Conservation (phyloP, 2,113 vertebrate genomes). For the Thunnus maccoyii region DNA sequence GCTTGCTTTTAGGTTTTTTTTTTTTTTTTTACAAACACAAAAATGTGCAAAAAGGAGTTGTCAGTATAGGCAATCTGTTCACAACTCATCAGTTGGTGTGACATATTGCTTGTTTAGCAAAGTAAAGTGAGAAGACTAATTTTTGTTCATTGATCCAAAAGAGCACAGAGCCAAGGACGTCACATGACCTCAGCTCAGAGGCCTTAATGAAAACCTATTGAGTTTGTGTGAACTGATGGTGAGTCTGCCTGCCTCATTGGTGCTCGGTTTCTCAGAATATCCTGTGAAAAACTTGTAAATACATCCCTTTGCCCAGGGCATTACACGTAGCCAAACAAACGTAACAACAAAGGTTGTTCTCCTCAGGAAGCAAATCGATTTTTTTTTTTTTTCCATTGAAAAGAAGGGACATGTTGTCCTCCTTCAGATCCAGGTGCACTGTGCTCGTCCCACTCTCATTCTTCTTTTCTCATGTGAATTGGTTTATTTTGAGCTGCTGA, state of each 20-base stretch:
- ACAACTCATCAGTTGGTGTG: not conserved
- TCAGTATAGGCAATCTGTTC: not conserved
- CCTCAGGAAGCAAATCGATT: slow-evolving; percentile 36
- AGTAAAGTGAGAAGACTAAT: not conserved
- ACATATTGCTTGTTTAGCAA: slow-evolving; percentile 13
- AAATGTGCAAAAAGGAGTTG: not conserved
- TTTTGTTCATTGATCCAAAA: slow-evolving; percentile 46
- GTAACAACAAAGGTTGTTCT: not conserved
- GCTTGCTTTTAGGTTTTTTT: not conserved
- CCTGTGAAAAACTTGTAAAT: slow-evolving; percentile 32
- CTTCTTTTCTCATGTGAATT: slow-evolving; percentile 22
- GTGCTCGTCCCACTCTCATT: slow-evolving; percentile 26
- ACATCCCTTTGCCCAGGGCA: slow-evolving; percentile 12
- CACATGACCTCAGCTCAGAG: slow-evolving; percentile 48
- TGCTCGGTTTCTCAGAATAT: slow-evolving; percentile 51
- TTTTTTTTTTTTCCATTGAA: slow-evolving; percentile 41
- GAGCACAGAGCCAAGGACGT: slow-evolving; percentile 29
- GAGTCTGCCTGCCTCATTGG: slow-evolving; percentile 23
- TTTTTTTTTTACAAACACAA: not conserved
- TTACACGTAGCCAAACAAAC: slow-evolving; percentile 14
- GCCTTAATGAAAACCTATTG: slow-evolving; percentile 55
- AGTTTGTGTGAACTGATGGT: slow-evolving; percentile 44
- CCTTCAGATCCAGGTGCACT: slow-evolving; percentile 41
- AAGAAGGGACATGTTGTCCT: slow-evolving; percentile 47
- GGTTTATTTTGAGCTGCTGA: slow-evolving; percentile 35